These are phyloP conservation scores for Thalassoma bifasciatum DNA, from an alignment of 2,113 vertebrate genomes.

Conservation along the genomic window DNA sequence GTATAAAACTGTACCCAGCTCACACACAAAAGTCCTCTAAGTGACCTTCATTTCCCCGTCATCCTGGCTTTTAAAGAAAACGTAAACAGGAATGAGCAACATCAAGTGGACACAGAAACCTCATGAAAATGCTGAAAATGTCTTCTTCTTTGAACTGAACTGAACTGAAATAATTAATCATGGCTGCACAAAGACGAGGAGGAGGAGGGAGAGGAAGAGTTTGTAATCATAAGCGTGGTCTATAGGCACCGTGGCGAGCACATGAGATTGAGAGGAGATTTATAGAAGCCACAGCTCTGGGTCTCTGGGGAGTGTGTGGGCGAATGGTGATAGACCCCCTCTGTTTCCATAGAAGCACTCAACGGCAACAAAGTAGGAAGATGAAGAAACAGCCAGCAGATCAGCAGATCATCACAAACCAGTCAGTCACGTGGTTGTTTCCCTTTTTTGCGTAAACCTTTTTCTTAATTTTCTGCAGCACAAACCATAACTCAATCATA, in stretches of 20 bases:
- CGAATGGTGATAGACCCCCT: constrained; percentile 65
- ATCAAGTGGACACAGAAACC: neutral
- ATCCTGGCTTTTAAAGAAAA: constrained; percentile 24
- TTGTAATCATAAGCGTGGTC: constrained; percentile 33
- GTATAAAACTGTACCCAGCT: constrained; percentile 29
- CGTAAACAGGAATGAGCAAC: constrained; percentile 18
- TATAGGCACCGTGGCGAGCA: constrained; percentile 48
- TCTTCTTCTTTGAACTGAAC: constrained; percentile 14
- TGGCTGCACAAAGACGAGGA: constrained; percentile 6
- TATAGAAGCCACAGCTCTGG: constrained; percentile 66
- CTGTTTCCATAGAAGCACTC: constrained; percentile 78
- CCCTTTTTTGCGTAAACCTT: neutral
- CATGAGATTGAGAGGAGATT: constrained; percentile 68
- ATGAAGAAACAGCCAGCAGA: constrained; percentile 36
- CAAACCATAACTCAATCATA: constrained; percentile 6
- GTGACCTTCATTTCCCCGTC: constrained; percentile 61
- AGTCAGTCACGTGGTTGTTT: constrained; percentile 12
- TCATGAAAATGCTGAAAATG: constrained; percentile 17
- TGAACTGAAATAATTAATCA: constrained; percentile 35
- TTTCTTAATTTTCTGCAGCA: neutral
- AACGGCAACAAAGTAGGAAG: constrained; percentile 56
- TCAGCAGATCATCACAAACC: constrained; percentile 18
- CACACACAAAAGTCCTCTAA: constrained; percentile 60
- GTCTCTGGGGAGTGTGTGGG: constrained; percentile 78
- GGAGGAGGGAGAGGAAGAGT: neutral